Evolutionary conservation across 2,797 vertebrate species (phyloP).

Genomic region (Danio jaintianensis): DNA sequence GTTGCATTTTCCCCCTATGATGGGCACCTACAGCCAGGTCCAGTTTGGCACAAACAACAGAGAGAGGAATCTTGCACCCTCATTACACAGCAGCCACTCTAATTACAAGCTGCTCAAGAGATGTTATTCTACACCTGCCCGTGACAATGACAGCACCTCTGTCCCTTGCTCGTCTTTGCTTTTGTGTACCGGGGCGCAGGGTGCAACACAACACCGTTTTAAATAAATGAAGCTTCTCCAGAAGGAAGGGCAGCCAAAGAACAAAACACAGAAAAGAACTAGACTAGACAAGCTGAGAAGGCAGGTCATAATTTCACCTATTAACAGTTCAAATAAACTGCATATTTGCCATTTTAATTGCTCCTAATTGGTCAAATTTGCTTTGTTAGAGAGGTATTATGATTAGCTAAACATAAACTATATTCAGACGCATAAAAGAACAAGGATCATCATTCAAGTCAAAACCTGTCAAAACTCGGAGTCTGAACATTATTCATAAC

Average conservation of each 20-base stretch:
- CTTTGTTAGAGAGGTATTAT: not conserved
- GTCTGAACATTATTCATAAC: not conserved
- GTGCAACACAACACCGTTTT: constrained; percentile 78
- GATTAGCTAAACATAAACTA: constrained; percentile 12
- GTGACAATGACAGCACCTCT: constrained; percentile 82
- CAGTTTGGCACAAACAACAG: constrained; percentile 77
- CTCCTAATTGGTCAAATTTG: constrained; percentile 1
- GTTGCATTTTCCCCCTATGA: constrained; percentile 32
- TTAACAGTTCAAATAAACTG: constrained; percentile 31
- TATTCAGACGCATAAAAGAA: not conserved
- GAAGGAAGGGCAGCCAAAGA: constrained; percentile 59
- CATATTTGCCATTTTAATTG: constrained; percentile 15
- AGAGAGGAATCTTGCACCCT: constrained; percentile 85
- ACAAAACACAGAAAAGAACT: constrained; percentile 53
- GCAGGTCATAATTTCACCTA: constrained; percentile 41
- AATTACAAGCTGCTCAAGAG: constrained; percentile 87
- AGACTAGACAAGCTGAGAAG: constrained; percentile 30
- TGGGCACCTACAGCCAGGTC: constrained; percentile 69
- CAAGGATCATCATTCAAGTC: not conserved
- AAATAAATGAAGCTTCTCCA: constrained; percentile 77
- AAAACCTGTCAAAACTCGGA: not conserved
- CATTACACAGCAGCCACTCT: constrained; percentile 87
- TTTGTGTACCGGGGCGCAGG: constrained; percentile 69
- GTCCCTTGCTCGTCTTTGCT: constrained; percentile 72
- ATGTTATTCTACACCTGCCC: constrained; percentile 83